phyloP scores from a whole-genome alignment of 2,888 invertebrate genomes.

The Andrena chrysosceles region DNA sequence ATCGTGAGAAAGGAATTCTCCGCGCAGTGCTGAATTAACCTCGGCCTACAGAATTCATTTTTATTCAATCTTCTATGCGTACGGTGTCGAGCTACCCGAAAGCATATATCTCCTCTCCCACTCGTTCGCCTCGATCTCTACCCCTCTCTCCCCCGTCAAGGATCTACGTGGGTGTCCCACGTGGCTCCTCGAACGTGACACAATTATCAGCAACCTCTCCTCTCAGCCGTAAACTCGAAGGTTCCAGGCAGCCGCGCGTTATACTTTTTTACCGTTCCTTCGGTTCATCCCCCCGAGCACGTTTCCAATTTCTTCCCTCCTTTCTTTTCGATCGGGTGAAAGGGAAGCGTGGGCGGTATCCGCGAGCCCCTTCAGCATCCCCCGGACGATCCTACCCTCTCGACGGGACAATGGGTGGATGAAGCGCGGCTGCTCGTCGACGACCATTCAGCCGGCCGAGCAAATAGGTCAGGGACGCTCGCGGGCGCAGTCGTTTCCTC shows the following conservation, averaged over 20 bases:
- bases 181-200: conserved; percentile 21
- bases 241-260: no score
- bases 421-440: conserved; percentile 47
- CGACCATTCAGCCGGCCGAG: conserved; percentile 65
- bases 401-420: conserved; percentile 57
- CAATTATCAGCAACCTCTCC: not conserved
- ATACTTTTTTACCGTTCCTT: not conserved
- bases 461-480: conserved; percentile 77
- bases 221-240: not conserved
- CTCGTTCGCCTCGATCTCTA: no score
- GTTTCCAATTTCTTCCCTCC: conserved; percentile 10
- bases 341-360: conserved; percentile 73
- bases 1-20: conserved; percentile 65
- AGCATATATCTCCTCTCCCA: no score
- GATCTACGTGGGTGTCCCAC: conserved; percentile 4
- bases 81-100: no score
- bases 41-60: not conserved
- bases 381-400: conserved; percentile 35
- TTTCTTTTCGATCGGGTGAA: conserved; percentile 24
- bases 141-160: not conserved
- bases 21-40: not conserved
- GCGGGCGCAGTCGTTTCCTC: conserved; percentile 66
- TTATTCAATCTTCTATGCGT: no score
- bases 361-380: conserved; percentile 18
- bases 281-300: not conserved